phyloP scores from a whole-genome alignment of 2,888 invertebrate species.

The Mesoligia furuncula region DNA sequence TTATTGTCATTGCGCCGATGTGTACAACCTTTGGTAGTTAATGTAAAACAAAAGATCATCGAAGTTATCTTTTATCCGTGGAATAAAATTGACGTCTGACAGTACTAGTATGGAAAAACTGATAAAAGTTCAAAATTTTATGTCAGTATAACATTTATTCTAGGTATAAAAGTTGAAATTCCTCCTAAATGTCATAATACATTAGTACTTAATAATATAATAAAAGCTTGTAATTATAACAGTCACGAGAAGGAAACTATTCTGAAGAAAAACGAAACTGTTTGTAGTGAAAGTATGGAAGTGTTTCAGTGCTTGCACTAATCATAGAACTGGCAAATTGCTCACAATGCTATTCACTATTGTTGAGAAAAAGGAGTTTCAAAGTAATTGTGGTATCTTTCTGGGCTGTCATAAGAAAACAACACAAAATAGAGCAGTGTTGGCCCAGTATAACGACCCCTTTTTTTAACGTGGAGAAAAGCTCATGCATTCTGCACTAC shows the following conservation, averaged over 20 bases:
- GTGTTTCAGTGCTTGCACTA: constrained; percentile 73
- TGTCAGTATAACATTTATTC: neutral
- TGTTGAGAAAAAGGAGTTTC: constrained; percentile 26
- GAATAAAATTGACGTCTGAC: neutral
- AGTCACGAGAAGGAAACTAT: constrained; percentile 58
- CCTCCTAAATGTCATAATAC: neutral
- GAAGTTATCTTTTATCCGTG: neutral
- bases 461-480: too few relatives aligned
- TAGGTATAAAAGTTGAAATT: neutral
- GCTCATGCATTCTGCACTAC: too few relatives aligned
- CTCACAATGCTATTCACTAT: constrained; percentile 30
- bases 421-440: neutral
- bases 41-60: neutral
- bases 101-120: neutral
- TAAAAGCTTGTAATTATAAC: constrained; percentile 44
- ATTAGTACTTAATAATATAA: constrained; percentile 18
- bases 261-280: constrained; percentile 66
- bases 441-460: neutral
- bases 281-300: constrained; percentile 76
- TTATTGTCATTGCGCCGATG: neutral
- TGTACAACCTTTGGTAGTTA: neutral
- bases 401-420: neutral
- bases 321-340: constrained; percentile 59
- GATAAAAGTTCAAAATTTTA: neutral
- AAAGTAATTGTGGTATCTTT: neutral